Evolutionary conservation across 2,113 vertebrate genomes (phyloP), one percentile per base, ranked within the genome.

Genomic region (Corydoras sp.): DNA sequence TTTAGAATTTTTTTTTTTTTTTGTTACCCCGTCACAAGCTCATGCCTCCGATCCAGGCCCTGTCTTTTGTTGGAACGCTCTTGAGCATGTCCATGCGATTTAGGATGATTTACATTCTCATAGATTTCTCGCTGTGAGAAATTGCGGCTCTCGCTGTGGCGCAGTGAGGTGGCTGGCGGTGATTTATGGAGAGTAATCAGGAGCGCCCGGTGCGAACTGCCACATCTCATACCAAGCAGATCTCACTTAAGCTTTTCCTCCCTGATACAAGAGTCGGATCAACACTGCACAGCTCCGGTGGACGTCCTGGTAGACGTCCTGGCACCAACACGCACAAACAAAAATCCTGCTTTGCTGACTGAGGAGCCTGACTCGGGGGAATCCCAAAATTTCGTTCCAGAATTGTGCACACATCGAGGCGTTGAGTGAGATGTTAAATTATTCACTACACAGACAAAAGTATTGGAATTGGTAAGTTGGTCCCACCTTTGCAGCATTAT

Each of bases 171-270:
- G 60, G 51, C 68, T 78, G 12, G 8, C 62, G 30, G 68, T 68
- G 73, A 78, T 68, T 75, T 75, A 75, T 75, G 64, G 48, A 15
- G 30, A 60, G 53, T 69, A 78, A 75, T 63, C 64, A 71, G 29
- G 49, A 49, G 64, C 30, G 18, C 64, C 9, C 58, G 32, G 64
- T 60, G 58, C 24, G 68, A 78, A 62, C 15, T 51, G 59, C 24
- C 59, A 49, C 59, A 49, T 60, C 68, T 68, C 55, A 65, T 78
- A 54, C 53, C 32, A 53, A 48, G 51, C 59, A 72, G 49, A 56
- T 69, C 60, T 69, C 43, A 10, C 15, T 67, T 43, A 31, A 18
- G 15, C 54, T 58, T 66, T 65, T 67, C 58, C 32, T 49, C 35
- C 24, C 58, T 43, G 35, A 43, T 43, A 43, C 2, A 8, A 43